A percentile compares a stretch with the other conserved stretches of the same genome.
Evolutionary conservation across 2,113 vertebrate genomes (phyloP).

Genomic region (Xiphorhynchus elegans): DNA sequence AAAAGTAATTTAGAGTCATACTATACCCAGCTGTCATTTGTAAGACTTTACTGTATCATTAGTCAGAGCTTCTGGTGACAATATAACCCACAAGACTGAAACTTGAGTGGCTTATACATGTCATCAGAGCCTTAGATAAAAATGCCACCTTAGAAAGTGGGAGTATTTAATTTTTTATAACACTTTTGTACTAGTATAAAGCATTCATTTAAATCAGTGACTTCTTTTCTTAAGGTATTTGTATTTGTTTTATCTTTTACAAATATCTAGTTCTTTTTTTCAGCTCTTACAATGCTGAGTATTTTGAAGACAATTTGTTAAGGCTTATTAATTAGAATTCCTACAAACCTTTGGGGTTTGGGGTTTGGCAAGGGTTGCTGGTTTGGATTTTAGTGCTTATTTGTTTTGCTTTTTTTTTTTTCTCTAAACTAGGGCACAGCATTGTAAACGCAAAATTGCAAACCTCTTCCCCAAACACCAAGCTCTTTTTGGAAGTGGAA

Average conservation of each 20-base stretch:
- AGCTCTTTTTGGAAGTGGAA: neutral
- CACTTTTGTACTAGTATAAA: conserved; percentile 37
- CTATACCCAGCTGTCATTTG: conserved; percentile 22
- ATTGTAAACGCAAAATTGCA: neutral
- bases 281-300: neutral
- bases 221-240: conserved; percentile 30
- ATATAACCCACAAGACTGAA: conserved; percentile 55
- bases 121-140: conserved; percentile 45
- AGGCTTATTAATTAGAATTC: neutral
- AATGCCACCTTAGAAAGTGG: conserved; percentile 36
- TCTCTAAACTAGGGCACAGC: neutral
- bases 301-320: neutral
- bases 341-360: neutral
- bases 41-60: conserved; percentile 36
- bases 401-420: neutral
- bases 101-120: conserved; percentile 49
- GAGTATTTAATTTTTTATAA: conserved; percentile 48
- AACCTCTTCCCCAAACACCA: neutral
- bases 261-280: neutral
- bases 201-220: conserved; percentile 34
- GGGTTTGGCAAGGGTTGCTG: neutral
- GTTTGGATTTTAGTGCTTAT: no score
- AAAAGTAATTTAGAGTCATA: conserved; percentile 25
- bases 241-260: conserved; percentile 19
- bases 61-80: conserved; percentile 60